These are phyloP conservation scores for Gerris lacustris DNA, from an alignment of 2,888 invertebrate genomes.

Conservation along the genomic window DNA sequence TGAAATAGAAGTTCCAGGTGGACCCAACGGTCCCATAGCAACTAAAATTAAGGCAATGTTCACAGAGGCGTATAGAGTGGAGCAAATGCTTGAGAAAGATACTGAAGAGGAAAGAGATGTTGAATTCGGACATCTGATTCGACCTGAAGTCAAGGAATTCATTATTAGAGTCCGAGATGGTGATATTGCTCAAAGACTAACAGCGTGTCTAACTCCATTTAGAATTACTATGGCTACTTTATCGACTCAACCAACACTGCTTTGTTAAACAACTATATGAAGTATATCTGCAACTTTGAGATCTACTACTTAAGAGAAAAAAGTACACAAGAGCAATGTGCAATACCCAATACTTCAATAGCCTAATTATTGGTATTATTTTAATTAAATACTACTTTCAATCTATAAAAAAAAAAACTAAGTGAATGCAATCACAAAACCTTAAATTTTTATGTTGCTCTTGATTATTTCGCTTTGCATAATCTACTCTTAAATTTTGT, in stretches of 20 bases:
- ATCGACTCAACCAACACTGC: background rate
- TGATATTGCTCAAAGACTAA: background rate
- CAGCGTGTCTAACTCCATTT: background rate
- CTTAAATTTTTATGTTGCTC: too few species aligned
- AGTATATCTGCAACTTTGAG: background rate
- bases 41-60: slow-evolving; percentile 47
- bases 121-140: background rate
- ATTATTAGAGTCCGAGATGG: background rate
- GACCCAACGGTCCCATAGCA: slow-evolving; percentile 44
- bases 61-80: slow-evolving; percentile 44
- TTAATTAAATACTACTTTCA: too few species aligned
- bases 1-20: slow-evolving; percentile 49
- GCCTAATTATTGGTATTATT: too few species aligned
- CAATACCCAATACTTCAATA: too few species aligned
- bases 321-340: too few species aligned
- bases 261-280: background rate
- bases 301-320: too few species aligned
- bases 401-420: too few species aligned
- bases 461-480: too few species aligned
- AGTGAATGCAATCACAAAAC: too few species aligned
- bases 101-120: background rate
- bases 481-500: too few species aligned
- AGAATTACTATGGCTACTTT: background rate
- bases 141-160: background rate
- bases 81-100: slow-evolving; percentile 31